Evolutionary conservation across 2,888 invertebrate genomes (phyloP).

Genomic region (Schizaphis graminum): DNA sequence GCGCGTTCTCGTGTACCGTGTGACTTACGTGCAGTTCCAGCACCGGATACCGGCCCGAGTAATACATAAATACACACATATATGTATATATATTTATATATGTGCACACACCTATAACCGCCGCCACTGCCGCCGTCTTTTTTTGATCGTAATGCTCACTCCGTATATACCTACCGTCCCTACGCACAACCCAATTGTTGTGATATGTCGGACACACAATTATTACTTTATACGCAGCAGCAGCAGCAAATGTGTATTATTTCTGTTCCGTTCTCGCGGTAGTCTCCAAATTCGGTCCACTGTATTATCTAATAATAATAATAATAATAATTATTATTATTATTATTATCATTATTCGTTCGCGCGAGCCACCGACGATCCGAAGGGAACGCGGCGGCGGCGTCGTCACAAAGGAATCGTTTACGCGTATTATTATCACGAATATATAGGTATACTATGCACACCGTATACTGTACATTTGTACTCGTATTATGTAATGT

Average conservation of each 20-base stretch:
- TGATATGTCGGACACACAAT: not conserved
- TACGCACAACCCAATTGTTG: not conserved
- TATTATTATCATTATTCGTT: not conserved
- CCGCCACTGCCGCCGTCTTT: not conserved
- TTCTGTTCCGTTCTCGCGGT: not conserved
- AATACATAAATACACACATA: not conserved
- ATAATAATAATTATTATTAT: no score
- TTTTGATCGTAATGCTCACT: not conserved
- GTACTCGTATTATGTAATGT: not conserved
- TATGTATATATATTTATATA: no score
- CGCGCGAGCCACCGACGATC: not conserved
- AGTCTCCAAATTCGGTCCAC: not conserved
- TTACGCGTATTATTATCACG: slow-evolving; percentile 12
- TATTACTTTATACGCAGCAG: not conserved
- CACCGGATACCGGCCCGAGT: not conserved
- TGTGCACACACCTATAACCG: not conserved
- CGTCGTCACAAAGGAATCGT: slow-evolving; percentile 33
- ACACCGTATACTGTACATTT: not conserved
- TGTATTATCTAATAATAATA: slow-evolving; percentile 2
- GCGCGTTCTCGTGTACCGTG: slow-evolving; percentile 23
- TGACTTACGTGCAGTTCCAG: slow-evolving; percentile 12
- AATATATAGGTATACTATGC: not conserved
- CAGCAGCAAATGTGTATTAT: not conserved
- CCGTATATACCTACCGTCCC: not conserved
- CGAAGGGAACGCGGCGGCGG: not conserved